Conservation (phyloP, 2,888 invertebrate genomes). For the Eupeodes latifasciatus region DNA sequence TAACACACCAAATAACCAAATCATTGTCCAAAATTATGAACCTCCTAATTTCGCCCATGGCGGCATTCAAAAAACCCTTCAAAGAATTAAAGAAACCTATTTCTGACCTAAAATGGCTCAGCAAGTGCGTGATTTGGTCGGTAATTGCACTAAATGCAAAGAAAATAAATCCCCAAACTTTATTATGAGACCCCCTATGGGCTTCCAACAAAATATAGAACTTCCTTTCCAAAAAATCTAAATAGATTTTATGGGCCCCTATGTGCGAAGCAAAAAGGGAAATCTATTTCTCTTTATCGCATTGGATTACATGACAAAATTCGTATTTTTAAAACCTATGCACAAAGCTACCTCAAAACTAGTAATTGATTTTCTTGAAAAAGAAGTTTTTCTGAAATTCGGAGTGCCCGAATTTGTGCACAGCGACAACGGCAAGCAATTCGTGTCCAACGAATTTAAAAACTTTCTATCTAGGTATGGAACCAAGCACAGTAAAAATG, state of each 20-base stretch:
- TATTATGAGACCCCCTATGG: slow-evolving; percentile 50
- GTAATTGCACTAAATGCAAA: not conserved
- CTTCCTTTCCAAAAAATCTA: slow-evolving; percentile 48
- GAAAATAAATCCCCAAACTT: slow-evolving; percentile 48
- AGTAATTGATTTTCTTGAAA: not conserved
- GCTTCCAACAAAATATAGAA: slow-evolving; percentile 1
- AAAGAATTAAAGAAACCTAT: not conserved
- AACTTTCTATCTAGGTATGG: not conserved
- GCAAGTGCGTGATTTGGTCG: not conserved
- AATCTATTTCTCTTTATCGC: slow-evolving; percentile 3
- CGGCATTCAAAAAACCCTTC: not conserved
- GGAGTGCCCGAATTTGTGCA: not conserved
- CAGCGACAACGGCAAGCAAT: not conserved
- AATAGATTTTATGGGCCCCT: slow-evolving; percentile 61
- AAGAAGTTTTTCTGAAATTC: not conserved
- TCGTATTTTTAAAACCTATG: too few species aligned
- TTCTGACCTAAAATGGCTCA: not conserved
- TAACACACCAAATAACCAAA: not conserved
- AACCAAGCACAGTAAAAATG: not conserved
- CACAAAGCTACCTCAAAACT: too few species aligned
- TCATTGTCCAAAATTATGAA: not conserved
- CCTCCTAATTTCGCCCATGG: not conserved
- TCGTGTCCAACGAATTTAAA: not conserved
- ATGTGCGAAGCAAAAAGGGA: slow-evolving; percentile 44
- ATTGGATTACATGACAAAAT: too few species aligned